phyloP scores from a whole-genome alignment of 1,140 invertebrate genomes.

The Colletes gigas region DNA sequence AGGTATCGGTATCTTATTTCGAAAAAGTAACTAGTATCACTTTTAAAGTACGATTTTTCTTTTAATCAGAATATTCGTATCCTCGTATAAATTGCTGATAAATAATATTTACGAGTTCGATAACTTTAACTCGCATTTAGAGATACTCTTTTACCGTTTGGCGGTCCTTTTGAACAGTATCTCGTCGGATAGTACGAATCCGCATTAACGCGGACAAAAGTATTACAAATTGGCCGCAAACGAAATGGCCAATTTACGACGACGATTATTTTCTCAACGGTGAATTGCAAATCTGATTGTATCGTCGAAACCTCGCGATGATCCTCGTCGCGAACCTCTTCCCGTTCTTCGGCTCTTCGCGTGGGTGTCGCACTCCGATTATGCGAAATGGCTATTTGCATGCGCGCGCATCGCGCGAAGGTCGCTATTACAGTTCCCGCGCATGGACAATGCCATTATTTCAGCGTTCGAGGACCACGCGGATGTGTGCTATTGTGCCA shows the following conservation, averaged over 20 bases:
- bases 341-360: constrained; percentile 2
- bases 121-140: not conserved
- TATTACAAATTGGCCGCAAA: not conserved
- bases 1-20: too few species aligned
- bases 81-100: too few species aligned
- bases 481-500: constrained; percentile 54
- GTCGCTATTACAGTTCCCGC: constrained; percentile 28
- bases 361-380: constrained; percentile 31
- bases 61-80: too few species aligned
- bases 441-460: constrained; percentile 59
- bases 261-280: constrained; percentile 11
- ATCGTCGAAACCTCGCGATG: not conserved
- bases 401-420: not conserved
- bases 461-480: constrained; percentile 35
- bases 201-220: not conserved
- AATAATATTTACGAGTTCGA: not conserved
- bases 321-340: not conserved
- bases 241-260: constrained; percentile 9
- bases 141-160: too few species aligned
- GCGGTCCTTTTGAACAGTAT: too few species aligned
- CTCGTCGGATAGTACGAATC: too few species aligned
- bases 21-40: too few species aligned
- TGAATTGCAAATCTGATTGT: not conserved
- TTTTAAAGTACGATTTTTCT: too few species aligned
- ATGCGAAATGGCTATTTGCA: constrained; percentile 1